A percentile compares a stretch with the other conserved stretches of the same genome.
These are phyloP conservation scores for Benthosema pterotum DNA, from an alignment of 2,797 vertebrate species.

Conservation along the genomic window DNA sequence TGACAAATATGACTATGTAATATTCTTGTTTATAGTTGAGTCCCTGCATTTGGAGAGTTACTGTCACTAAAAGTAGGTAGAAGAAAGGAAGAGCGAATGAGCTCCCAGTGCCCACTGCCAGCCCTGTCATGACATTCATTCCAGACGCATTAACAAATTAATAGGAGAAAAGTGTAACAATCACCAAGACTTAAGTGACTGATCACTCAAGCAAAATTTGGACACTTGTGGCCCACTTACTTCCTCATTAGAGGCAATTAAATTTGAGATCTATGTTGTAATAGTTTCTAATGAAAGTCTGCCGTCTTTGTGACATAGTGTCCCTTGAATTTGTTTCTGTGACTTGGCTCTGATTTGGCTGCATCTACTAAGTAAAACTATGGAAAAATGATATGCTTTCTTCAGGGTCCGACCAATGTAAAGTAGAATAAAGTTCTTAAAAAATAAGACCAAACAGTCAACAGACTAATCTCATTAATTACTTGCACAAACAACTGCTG, in stretches of 20 bases:
- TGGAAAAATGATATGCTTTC: too few relatives aligned
- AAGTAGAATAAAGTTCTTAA: neutral
- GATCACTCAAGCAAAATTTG: slow-evolving; percentile 1
- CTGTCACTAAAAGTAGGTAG: too few relatives aligned
- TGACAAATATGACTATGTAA: too few relatives aligned
- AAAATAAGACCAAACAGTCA: neutral
- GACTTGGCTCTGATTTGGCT: neutral
- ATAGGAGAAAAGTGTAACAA: neutral
- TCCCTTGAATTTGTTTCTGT: slow-evolving; percentile 1
- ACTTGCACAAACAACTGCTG: neutral
- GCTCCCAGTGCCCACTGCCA: too few relatives aligned
- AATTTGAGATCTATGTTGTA: slow-evolving; percentile 10
- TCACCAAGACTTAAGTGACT: slow-evolving; percentile 4
- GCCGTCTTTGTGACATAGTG: neutral
- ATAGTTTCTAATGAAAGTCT: neutral
- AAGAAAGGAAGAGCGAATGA: too few relatives aligned
- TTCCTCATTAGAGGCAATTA: slow-evolving; percentile 17
- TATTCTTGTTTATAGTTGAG: too few relatives aligned
- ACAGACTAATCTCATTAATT: neutral
- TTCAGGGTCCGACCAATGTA: too few relatives aligned
- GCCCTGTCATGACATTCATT: neutral
- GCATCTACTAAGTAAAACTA: neutral
- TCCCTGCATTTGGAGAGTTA: too few relatives aligned
- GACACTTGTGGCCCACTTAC: neutral
- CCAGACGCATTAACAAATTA: neutral